Conservation (phyloP, 2,113 vertebrate species). For the Morone saxatilis region DNA sequence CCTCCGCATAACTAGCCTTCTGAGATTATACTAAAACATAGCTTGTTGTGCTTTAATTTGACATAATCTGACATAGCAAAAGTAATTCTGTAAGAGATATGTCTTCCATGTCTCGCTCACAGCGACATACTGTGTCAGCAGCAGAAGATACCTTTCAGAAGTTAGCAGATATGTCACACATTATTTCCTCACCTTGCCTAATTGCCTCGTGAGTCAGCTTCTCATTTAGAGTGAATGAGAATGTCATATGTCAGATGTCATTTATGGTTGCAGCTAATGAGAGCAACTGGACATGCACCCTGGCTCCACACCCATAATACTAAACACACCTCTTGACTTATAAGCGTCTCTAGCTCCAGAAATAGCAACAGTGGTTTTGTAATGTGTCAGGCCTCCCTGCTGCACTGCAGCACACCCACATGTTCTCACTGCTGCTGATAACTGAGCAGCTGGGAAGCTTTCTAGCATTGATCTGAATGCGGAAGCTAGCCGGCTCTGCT, state of each 20-base stretch:
- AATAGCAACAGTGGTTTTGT: slow-evolving; percentile 71
- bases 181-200: slow-evolving; percentile 8
- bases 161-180: slow-evolving; percentile 23
- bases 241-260: slow-evolving; percentile 35
- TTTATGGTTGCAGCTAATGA: slow-evolving; percentile 40
- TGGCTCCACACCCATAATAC: slow-evolving; percentile 44
- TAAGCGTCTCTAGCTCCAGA: slow-evolving; percentile 46
- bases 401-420: slow-evolving; percentile 78
- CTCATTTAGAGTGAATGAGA: slow-evolving; percentile 18
- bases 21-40: background rate
- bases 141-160: slow-evolving; percentile 13
- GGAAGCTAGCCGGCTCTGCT: background rate
- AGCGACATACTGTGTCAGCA: background rate
- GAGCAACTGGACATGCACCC: slow-evolving; percentile 34
- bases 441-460: slow-evolving; percentile 35
- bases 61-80: background rate
- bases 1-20: background rate
- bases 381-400: slow-evolving; percentile 67
- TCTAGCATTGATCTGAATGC: slow-evolving; percentile 54
- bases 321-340: slow-evolving; percentile 49
- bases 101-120: background rate
- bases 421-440: slow-evolving; percentile 49
- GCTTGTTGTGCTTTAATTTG: background rate
- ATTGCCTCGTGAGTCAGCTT: slow-evolving; percentile 6
- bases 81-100: background rate